Percentiles rank a stretch among this genome's conserved stretches.
Conservation (phyloP, 2,797 vertebrate species). For the Coregonus suidteri region DNA sequence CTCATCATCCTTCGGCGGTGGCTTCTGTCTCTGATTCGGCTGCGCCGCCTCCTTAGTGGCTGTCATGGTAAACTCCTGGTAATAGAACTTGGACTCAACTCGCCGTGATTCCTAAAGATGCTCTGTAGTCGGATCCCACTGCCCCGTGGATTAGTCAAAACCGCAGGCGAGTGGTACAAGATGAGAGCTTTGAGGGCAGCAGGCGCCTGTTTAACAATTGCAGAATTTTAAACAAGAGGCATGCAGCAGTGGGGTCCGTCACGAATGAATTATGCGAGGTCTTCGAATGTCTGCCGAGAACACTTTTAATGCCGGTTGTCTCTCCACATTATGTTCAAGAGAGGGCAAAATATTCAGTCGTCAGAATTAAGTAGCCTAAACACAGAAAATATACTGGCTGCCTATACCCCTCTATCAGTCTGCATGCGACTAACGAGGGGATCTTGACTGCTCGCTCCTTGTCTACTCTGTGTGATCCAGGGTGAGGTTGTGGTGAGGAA, state of each 20-base stretch:
- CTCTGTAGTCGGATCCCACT: slow-evolving; percentile 12
- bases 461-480: slow-evolving; percentile 25
- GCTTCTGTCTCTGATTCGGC: slow-evolving; percentile 69
- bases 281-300: slow-evolving; percentile 44
- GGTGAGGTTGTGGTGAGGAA: slow-evolving; percentile 8
- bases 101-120: slow-evolving; percentile 38
- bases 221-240: slow-evolving; percentile 59
- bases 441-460: slow-evolving; percentile 10
- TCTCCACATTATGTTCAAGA: slow-evolving; percentile 41
- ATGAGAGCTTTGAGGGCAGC: neutral
- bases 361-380: slow-evolving; percentile 30
- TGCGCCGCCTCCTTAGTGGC: slow-evolving; percentile 85
- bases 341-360: slow-evolving; percentile 33
- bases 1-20: slow-evolving; percentile 68
- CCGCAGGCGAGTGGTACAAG: neutral
- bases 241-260: slow-evolving; percentile 51
- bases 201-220: slow-evolving; percentile 36
- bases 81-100: slow-evolving; percentile 23
- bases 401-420: slow-evolving; percentile 3
- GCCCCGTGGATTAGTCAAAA: slow-evolving; percentile 14
- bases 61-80: slow-evolving; percentile 78
- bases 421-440: neutral
- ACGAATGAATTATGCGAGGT: slow-evolving; percentile 55
- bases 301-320: slow-evolving; percentile 39
- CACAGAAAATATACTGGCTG: slow-evolving; percentile 34